phyloP scores from a whole-genome alignment of 1,140 invertebrate genomes.

The Nasonia giraulti region DNA sequence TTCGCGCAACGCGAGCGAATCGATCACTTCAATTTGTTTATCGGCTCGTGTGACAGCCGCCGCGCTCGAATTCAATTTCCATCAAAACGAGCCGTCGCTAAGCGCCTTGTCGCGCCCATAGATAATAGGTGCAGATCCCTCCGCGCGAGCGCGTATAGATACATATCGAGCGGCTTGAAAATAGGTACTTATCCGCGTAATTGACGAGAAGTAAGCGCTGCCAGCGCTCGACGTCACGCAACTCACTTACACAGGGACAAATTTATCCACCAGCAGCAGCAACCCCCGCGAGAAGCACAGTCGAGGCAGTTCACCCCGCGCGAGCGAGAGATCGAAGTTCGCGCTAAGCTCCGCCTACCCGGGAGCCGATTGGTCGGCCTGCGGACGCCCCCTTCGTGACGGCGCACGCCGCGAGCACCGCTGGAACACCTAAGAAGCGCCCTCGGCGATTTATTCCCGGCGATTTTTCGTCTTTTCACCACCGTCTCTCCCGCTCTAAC shows the following conservation, averaged over 20 bases:
- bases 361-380: background rate
- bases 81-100: constrained; percentile 22
- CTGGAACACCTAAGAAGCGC: constrained; percentile 50
- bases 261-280: constrained; percentile 29
- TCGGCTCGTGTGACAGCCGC: background rate
- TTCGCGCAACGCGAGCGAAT: background rate
- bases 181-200: constrained; percentile 50
- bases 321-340: background rate
- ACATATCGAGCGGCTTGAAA: constrained; percentile 32
- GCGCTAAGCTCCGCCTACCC: constrained; percentile 7
- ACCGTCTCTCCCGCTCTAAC: constrained; percentile 15
- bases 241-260: constrained; percentile 38
- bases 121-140: background rate
- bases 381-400: constrained; percentile 18
- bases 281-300: constrained; percentile 5
- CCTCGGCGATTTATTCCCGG: constrained; percentile 60
- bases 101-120: background rate
- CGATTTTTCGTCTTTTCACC: constrained; percentile 67
- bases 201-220: constrained; percentile 43
- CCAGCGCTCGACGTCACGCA: constrained; percentile 36
- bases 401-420: constrained; percentile 46
- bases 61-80: constrained; percentile 7
- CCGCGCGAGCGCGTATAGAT: background rate
- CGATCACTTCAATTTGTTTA: constrained; percentile 19
- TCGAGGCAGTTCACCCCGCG: background rate